phyloP scores from a whole-genome alignment of 2,888 invertebrate genomes.

The Drosophila lacicola region DNA sequence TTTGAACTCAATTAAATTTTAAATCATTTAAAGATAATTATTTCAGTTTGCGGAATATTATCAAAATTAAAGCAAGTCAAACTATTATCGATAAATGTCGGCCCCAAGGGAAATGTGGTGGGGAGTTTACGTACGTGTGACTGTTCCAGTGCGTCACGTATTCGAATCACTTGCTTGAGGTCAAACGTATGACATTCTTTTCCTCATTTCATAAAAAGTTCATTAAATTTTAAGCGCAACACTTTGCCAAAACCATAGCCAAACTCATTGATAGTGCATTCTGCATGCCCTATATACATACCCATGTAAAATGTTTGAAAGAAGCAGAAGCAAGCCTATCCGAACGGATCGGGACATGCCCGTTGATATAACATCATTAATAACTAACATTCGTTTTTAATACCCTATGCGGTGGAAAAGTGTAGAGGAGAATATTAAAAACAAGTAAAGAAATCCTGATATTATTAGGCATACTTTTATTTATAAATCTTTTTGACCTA shows the following conservation, averaged over 20 bases:
- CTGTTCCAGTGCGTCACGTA: slow-evolving; percentile 22
- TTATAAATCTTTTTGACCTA: too few relatives aligned
- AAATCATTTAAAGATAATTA: too few relatives aligned
- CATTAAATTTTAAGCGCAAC: slow-evolving; percentile 22
- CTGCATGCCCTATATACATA: background rate
- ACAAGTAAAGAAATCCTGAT: too few relatives aligned
- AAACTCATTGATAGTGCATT: background rate
- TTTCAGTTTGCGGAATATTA: background rate
- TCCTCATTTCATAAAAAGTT: slow-evolving; percentile 23
- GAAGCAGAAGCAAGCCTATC: background rate
- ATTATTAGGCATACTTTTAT: too few relatives aligned
- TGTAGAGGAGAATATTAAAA: too few relatives aligned
- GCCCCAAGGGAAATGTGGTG: slow-evolving; percentile 5
- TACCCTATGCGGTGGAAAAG: too few relatives aligned
- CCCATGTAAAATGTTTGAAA: background rate
- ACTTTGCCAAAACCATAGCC: background rate
- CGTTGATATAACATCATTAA: too few relatives aligned
- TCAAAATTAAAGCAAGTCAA: slow-evolving; percentile 1
- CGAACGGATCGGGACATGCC: too few relatives aligned
- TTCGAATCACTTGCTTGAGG: background rate
- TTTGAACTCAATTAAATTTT: too few relatives aligned
- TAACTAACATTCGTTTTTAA: too few relatives aligned
- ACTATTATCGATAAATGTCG: slow-evolving; percentile 8
- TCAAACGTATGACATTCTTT: background rate
- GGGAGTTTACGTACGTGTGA: slow-evolving; percentile 3